phyloP scores from a whole-genome alignment of 2,797 vertebrate genomes.

The Crypturellus tataupa region DNA sequence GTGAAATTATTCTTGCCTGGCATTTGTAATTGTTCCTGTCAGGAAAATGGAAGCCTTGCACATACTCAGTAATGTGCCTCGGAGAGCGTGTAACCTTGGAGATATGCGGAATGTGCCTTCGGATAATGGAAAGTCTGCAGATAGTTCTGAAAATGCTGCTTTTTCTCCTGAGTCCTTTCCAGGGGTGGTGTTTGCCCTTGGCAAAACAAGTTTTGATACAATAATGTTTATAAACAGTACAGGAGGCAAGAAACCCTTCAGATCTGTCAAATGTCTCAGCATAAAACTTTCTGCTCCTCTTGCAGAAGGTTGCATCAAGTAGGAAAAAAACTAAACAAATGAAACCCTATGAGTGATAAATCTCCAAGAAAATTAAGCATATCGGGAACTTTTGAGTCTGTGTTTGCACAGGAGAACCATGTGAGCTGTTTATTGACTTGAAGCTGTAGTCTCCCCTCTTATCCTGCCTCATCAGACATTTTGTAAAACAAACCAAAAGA shows the following conservation, averaged over 20 bases:
- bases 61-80: constrained; percentile 83
- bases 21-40: constrained; percentile 88
- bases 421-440: neutral
- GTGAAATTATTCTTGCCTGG: constrained; percentile 85
- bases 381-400: neutral
- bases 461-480: neutral
- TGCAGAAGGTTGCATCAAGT: neutral
- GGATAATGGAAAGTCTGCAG: constrained; percentile 78
- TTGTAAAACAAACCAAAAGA: neutral
- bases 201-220: constrained; percentile 83
- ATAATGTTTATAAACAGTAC: constrained; percentile 81
- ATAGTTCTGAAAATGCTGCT: constrained; percentile 62
- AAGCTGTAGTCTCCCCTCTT: neutral
- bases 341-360: neutral
- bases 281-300: constrained; percentile 19
- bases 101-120: constrained; percentile 75
- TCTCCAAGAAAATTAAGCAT: neutral
- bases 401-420: neutral
- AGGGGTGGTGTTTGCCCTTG: constrained; percentile 85
- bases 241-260: constrained; percentile 73
- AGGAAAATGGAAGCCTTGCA: constrained; percentile 83
- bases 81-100: constrained; percentile 81
- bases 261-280: constrained; percentile 11
- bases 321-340: neutral
- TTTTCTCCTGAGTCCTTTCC: constrained; percentile 68